These are phyloP conservation scores for Corynorhinus townsendii DNA, from an alignment of 2,113 vertebrate species.

Conservation along the genomic window DNA sequence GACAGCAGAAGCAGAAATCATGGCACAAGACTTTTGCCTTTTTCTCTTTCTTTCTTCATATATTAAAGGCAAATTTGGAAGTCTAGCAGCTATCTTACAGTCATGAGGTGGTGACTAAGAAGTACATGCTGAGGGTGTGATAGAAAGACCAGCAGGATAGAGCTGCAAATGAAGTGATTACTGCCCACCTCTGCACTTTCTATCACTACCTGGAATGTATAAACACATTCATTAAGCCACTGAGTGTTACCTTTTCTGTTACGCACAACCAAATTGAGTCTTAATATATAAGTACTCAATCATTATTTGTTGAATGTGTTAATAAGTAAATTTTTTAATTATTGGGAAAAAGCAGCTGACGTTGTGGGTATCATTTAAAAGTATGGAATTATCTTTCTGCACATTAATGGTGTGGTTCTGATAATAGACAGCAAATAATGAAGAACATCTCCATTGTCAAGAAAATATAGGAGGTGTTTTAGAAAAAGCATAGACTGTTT, in stretches of 20 bases:
- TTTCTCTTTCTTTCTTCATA: neutral
- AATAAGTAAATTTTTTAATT: neutral
- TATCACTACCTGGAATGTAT: neutral
- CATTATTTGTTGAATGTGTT: neutral
- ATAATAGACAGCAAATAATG: neutral
- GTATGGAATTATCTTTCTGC: neutral
- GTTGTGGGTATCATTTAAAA: neutral
- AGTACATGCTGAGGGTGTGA: neutral
- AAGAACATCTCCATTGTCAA: neutral
- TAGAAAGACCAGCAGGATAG: neutral
- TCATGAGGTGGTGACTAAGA: neutral
- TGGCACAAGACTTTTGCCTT: neutral
- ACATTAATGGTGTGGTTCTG: neutral
- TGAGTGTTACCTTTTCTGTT: neutral
- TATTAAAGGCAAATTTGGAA: neutral
- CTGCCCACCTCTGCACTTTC: neutral
- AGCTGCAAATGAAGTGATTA: fast-evolving
- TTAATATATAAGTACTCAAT: neutral
- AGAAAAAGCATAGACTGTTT: neutral
- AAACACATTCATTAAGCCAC: neutral
- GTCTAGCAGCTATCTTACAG: neutral
- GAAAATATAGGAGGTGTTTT: neutral
- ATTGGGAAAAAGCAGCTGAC: neutral
- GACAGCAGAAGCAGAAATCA: neutral
- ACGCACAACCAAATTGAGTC: neutral